Evolutionary conservation across 2,888 invertebrate species (phyloP).

Genomic region (Coenonympha arcania): DNA sequence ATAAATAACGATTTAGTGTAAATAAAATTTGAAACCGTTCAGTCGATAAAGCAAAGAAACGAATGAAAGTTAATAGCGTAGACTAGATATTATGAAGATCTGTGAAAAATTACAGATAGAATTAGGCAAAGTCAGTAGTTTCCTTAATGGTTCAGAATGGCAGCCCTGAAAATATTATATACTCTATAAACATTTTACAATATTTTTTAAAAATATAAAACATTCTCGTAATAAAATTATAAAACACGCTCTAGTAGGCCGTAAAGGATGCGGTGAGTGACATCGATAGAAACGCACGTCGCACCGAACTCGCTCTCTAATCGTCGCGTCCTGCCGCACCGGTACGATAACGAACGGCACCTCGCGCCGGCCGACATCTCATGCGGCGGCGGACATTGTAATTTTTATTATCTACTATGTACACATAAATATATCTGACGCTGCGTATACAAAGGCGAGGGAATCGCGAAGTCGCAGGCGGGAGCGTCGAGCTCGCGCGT

Average conservation of each 20-base stretch:
- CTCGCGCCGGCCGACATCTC: slow-evolving; percentile 20
- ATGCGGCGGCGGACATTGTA: slow-evolving; percentile 20
- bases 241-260: slow-evolving; percentile 27
- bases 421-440: slow-evolving; percentile 25
- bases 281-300: slow-evolving; percentile 5
- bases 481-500: not conserved
- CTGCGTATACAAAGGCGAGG: slow-evolving; percentile 15
- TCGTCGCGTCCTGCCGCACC: slow-evolving; percentile 6
- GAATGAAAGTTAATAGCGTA: slow-evolving; percentile 53
- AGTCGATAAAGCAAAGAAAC: slow-evolving; percentile 34
- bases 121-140: slow-evolving; percentile 36
- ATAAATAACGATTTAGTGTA: slow-evolving; percentile 32
- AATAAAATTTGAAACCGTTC: slow-evolving; percentile 37
- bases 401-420: slow-evolving; percentile 26
- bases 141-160: slow-evolving; percentile 46
- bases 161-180: slow-evolving; percentile 43
- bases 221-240: slow-evolving; percentile 9
- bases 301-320: slow-evolving; percentile 13
- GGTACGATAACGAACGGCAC: slow-evolving; percentile 22
- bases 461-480: slow-evolving; percentile 2
- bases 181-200: slow-evolving; percentile 25
- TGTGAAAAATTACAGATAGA: slow-evolving; percentile 47
- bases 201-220: slow-evolving; percentile 9
- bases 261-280: slow-evolving; percentile 17
- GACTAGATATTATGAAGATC: slow-evolving; percentile 64